These are phyloP conservation scores for Tetramorium parvispinum DNA, from an alignment of 1,140 invertebrate genomes.

Conservation along the genomic window DNA sequence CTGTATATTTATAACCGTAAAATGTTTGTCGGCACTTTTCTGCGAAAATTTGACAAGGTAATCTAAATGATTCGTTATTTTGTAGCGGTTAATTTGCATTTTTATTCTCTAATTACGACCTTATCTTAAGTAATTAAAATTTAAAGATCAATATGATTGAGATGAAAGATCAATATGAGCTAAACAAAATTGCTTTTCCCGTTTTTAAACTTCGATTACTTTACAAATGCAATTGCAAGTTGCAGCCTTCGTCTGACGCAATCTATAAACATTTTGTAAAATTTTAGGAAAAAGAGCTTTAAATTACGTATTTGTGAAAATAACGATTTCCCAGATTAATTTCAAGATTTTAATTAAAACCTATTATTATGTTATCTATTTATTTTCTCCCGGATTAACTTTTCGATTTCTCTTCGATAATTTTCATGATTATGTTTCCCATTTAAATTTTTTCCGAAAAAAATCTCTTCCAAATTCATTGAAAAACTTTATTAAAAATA, in stretches of 20 bases:
- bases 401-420: neutral
- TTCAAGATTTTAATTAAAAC: neutral
- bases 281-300: neutral
- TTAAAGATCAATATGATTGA: neutral
- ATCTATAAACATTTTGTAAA: neutral
- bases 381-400: neutral
- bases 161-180: too few species aligned
- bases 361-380: neutral
- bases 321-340: neutral
- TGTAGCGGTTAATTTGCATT: neutral
- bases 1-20: neutral
- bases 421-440: neutral
- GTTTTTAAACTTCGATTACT: too few species aligned
- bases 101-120: neutral
- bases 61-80: neutral
- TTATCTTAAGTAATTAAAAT: slow-evolving; percentile 16
- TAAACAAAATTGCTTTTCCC: too few species aligned
- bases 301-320: neutral
- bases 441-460: neutral
- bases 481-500: neutral
- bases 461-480: neutral
- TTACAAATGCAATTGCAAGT: neutral
- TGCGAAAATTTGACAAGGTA: neutral
- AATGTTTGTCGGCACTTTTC: slow-evolving; percentile 7
- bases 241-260: neutral